Evolutionary conservation across 2,113 vertebrate species (phyloP).

Genomic region (Brachirus orientalis): DNA sequence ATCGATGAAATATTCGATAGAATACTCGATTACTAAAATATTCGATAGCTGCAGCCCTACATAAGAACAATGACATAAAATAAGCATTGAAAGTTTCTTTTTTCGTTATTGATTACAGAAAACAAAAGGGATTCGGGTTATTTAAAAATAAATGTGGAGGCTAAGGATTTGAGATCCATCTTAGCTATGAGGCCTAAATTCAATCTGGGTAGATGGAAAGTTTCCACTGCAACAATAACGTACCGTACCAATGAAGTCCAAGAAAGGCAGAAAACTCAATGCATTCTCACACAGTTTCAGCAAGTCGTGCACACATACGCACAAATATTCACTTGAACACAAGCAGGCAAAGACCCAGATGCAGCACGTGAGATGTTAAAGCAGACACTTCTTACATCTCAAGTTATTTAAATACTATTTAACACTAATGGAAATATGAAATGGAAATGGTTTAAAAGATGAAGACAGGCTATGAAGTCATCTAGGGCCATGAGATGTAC

Average conservation of each 20-base stretch:
- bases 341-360: background rate
- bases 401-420: background rate
- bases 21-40: too few species aligned
- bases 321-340: too few species aligned
- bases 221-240: conserved; percentile 60
- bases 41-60: too few species aligned
- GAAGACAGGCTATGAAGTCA: background rate
- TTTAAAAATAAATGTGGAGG: too few species aligned
- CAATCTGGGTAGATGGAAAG: conserved; percentile 41
- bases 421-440: background rate
- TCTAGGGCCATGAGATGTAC: background rate
- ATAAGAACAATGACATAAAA: too few species aligned
- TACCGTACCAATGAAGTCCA: conserved; percentile 53
- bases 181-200: conserved; percentile 41
- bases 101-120: too few species aligned
- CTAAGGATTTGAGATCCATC: conserved; percentile 7
- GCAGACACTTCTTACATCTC: background rate
- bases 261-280: conserved; percentile 28
- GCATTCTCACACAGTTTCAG: conserved; percentile 17
- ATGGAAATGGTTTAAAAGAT: too few species aligned
- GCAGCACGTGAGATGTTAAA: background rate
- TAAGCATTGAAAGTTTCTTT: too few species aligned
- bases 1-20: too few species aligned
- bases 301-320: conserved; percentile 10
- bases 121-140: too few species aligned